Base-by-base conservation (phyloP, 2,888 invertebrate species). In the Embidobia sp. region DNA sequence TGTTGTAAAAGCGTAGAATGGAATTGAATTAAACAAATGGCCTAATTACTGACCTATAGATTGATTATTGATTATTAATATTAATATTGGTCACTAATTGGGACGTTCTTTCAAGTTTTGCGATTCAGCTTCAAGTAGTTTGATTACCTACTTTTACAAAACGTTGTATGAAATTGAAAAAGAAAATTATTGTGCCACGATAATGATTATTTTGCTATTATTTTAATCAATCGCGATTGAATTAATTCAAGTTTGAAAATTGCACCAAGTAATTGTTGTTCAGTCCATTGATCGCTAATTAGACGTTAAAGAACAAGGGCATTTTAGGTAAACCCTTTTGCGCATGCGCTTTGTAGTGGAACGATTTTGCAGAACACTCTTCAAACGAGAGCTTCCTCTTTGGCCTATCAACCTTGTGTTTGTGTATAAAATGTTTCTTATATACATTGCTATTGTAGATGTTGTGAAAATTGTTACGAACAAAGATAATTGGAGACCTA, bases 341-440 rank as follows among this genome's bases (percentile, higher is more conserved):
- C 37, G 8, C 6, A 26, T 15, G 15, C 6, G 53, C 53, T 53
- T 53, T 11, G 8, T 49, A 5, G 15, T 53, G 26, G 37, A 19
- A 10, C 6, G 29, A 55, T 8, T 42, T 42, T 57, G 27, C n/a
- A 42, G 33, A 26, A 26, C 11, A 42, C 8, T 11, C 27, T 40
- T 55, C 3, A 11, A 59, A 59, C 13, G 57, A 59, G 57, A 59
- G 57, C 57, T 59, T 59, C 57, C 57, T 5, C 18, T 42, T 59
- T 59, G 44, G 57, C 44, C 57, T 59, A 59, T 44, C 4, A 15
- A 59, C 2, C 18, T 55, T 44, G n/a, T 7, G 33, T 44, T 59
- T 44, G 57, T 44, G n/a, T n/a, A 44, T 51, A 44, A 22, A 31
- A 57, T 18, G 42, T 42, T 57, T 42, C 29, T 29, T 42, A 27